Percentiles rank a stretch among this genome's conserved stretches.
Evolutionary conservation across 2,797 vertebrate genomes (phyloP).

Genomic region (Tympanoctomys barrerae): DNA sequence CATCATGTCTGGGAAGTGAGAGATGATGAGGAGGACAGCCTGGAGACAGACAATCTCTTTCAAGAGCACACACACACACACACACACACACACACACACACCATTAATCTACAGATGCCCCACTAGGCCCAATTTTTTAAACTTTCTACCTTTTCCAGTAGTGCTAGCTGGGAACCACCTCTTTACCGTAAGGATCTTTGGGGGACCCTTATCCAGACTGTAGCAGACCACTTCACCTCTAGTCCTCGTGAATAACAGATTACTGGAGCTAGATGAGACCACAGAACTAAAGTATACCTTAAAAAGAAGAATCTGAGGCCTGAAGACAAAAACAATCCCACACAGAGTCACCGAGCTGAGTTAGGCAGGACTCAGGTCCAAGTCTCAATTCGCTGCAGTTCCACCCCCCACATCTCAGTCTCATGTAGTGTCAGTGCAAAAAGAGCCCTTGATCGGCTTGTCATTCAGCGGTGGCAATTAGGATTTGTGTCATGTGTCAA

Average conservation of each 20-base stretch:
- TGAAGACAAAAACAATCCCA: not conserved
- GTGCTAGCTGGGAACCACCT: not conserved
- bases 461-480: not conserved
- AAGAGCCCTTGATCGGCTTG: not conserved
- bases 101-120: not conserved
- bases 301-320: not conserved
- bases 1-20: not conserved
- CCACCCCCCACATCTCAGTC: too few relatives aligned
- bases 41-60: not conserved
- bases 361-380: not conserved
- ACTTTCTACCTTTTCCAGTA: not conserved
- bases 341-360: not conserved
- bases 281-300: not conserved
- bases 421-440: fast-evolving
- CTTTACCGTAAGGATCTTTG: not conserved
- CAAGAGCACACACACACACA: not conserved
- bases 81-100: too few relatives aligned
- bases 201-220: not conserved
- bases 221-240: not conserved
- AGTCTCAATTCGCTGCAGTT: not conserved
- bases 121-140: not conserved
- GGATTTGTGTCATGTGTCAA: not conserved
- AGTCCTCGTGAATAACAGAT: not conserved
- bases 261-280: not conserved
- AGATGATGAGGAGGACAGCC: not conserved